Conservation (phyloP, 2,888 invertebrate species). For the Troides helena region DNA sequence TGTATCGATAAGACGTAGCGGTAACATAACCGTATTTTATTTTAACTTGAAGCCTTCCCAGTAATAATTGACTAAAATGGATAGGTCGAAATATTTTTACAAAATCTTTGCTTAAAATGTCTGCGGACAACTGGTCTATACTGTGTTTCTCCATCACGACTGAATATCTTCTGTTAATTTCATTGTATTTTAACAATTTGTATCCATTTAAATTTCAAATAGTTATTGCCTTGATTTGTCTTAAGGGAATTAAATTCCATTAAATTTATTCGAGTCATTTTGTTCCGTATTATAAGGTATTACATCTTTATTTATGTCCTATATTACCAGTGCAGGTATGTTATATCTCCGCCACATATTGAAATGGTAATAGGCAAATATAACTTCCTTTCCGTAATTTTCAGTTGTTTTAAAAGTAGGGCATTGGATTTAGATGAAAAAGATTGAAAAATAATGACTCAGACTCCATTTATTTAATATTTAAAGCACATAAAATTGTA, state of each 20-base stretch:
- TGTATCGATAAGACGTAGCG: slow-evolving; percentile 42
- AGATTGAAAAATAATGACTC: not conserved
- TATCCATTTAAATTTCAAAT: not conserved
- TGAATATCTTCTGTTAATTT: not conserved
- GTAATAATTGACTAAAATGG: slow-evolving; percentile 42
- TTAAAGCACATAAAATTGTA: slow-evolving; percentile 39
- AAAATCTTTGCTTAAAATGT: slow-evolving; percentile 57
- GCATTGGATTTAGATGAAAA: too few relatives aligned
- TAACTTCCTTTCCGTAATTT: too few relatives aligned
- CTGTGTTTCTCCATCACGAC: slow-evolving; percentile 12
- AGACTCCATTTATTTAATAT: not conserved
- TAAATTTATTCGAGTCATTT: not conserved
- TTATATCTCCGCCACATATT: too few relatives aligned
- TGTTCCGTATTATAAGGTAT: too few relatives aligned
- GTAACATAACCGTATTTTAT: slow-evolving; percentile 54
- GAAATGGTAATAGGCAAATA: too few relatives aligned
- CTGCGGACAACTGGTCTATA: slow-evolving; percentile 44
- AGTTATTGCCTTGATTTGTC: not conserved
- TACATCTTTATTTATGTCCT: too few relatives aligned
- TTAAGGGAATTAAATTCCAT: slow-evolving; percentile 8
- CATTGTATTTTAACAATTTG: not conserved
- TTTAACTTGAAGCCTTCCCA: slow-evolving; percentile 52
- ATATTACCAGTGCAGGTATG: too few relatives aligned
- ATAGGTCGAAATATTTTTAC: slow-evolving; percentile 48
- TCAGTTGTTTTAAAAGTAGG: too few relatives aligned